Evolutionary conservation across 2,888 invertebrate species (phyloP).

Genomic region (Lutraria lutraria): DNA sequence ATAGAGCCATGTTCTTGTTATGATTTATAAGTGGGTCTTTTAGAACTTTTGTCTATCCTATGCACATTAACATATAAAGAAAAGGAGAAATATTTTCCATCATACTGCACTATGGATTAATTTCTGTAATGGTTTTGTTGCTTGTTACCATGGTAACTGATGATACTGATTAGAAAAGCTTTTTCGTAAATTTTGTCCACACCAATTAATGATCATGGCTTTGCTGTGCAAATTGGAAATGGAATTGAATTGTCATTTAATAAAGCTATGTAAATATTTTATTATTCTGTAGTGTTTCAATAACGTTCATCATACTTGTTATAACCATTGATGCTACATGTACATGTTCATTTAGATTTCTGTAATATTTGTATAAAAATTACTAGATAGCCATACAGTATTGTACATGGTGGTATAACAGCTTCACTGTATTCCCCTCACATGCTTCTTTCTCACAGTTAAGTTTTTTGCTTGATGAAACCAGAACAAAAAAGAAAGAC

Average conservation of each 20-base stretch:
- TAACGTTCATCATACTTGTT: neutral
- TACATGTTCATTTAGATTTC: neutral
- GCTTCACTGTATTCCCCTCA: too few relatives aligned
- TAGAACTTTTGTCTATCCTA: too few relatives aligned
- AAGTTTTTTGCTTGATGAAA: too few relatives aligned
- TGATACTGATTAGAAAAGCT: neutral
- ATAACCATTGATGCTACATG: neutral
- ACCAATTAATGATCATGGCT: neutral
- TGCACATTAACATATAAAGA: too few relatives aligned
- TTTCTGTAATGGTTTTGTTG: neutral
- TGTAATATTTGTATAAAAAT: neutral
- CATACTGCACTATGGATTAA: neutral
- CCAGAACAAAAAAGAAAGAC: too few relatives aligned
- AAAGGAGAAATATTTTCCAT: neutral
- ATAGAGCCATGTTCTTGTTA: too few relatives aligned
- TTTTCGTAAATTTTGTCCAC: neutral
- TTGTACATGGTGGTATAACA: too few relatives aligned
- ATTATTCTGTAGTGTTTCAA: neutral
- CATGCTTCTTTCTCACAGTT: too few relatives aligned
- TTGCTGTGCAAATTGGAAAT: neutral
- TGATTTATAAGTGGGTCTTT: too few relatives aligned
- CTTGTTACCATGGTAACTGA: constrained; percentile 6
- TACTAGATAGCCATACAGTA: neutral
- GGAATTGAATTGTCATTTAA: neutral
- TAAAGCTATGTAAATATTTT: neutral